Conservation (phyloP, 2,888 invertebrate species). For the Electrophaes corylata region DNA sequence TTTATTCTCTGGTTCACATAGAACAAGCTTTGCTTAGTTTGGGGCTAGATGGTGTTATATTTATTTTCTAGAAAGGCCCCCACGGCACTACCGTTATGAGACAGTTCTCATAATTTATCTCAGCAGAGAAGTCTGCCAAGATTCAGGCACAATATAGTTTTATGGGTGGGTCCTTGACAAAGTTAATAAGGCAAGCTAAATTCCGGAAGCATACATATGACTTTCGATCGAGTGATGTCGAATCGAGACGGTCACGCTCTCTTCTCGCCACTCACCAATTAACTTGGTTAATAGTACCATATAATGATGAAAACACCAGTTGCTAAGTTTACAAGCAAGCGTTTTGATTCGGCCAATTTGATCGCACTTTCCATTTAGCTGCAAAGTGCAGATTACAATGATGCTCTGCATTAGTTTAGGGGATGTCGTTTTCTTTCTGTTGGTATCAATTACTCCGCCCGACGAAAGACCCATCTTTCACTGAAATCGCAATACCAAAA, state of each 20-base stretch:
- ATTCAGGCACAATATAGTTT: not conserved
- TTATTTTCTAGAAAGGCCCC: too few species aligned
- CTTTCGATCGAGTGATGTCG: conserved; percentile 43
- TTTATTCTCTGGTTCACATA: too few species aligned
- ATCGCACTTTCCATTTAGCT: conserved; percentile 31
- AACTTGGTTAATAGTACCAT: conserved; percentile 56
- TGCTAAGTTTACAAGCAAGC: conserved; percentile 22
- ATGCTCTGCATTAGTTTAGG: too few species aligned
- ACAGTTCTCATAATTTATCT: too few species aligned
- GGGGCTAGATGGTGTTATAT: too few species aligned
- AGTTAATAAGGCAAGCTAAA: not conserved
- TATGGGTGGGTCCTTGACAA: not conserved
- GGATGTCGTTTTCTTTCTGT: too few species aligned
- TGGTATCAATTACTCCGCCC: too few species aligned
- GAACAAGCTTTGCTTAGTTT: too few species aligned
- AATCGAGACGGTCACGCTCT: conserved; percentile 60
- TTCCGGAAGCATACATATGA: conserved; percentile 25
- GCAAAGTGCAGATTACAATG: not conserved
- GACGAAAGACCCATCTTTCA: too few species aligned
- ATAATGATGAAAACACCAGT: conserved; percentile 31
- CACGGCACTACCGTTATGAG: too few species aligned
- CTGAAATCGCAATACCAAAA: too few species aligned
- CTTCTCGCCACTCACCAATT: conserved; percentile 62
- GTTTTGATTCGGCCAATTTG: conserved; percentile 33
- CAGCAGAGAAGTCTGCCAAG: not conserved